phyloP scores from a whole-genome alignment of 2,797 vertebrate species.

The Orientallactaga sibirica region DNA sequence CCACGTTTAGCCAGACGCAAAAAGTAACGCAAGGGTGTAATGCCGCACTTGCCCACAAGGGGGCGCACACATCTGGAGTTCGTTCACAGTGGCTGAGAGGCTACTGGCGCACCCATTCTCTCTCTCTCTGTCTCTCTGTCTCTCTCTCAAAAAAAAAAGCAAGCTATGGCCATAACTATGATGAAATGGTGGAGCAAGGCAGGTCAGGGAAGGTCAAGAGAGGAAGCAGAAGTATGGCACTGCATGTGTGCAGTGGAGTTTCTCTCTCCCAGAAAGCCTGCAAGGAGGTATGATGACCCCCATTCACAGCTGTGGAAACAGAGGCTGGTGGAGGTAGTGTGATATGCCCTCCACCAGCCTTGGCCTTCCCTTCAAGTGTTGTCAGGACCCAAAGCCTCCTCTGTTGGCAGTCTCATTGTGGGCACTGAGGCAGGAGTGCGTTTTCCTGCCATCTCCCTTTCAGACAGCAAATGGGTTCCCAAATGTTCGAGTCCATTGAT shows the following conservation, averaged over 20 bases:
- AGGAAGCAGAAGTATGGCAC: rapidly evolving
- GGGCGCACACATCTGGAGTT: too few species aligned
- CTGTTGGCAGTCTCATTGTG: neutral
- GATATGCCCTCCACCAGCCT: neutral
- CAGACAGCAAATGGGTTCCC: slow-evolving; percentile 11
- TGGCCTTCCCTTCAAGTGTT: neutral
- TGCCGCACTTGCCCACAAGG: too few species aligned
- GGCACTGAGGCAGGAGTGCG: rapidly evolving
- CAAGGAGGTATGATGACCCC: neutral
- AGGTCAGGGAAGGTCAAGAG: neutral
- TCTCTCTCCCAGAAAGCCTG: neutral
- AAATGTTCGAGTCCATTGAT: slow-evolving; percentile 3
- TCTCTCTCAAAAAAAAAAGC: neutral
- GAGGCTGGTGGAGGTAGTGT: neutral
- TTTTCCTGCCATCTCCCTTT: neutral
- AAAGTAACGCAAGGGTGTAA: too few species aligned
- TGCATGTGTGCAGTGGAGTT: rapidly evolving
- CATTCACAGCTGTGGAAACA: neutral
- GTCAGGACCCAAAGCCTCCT: neutral
- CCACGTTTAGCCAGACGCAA: too few species aligned
- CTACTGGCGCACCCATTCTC: too few species aligned
- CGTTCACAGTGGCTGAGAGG: too few species aligned
- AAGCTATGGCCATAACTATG: neutral
- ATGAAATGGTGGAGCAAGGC: neutral
- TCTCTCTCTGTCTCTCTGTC: too few species aligned